These are phyloP conservation scores for Acronicta psi DNA, from an alignment of 2,888 invertebrate genomes.

Conservation along the genomic window DNA sequence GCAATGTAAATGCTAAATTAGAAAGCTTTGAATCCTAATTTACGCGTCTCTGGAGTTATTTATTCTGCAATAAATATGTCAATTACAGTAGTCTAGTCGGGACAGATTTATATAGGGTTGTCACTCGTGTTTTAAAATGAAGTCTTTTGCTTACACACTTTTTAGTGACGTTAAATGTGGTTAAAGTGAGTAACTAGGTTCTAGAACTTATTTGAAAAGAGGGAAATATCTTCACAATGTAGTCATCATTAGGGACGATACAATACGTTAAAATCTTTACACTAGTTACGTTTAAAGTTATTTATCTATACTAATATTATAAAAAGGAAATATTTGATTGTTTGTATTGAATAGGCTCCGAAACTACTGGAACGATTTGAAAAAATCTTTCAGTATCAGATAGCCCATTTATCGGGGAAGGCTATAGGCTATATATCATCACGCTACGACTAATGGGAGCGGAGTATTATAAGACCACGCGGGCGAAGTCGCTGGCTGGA, in stretches of 20 bases:
- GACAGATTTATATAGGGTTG: constrained; percentile 70
- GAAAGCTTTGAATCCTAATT: constrained; percentile 74
- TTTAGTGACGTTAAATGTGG: constrained; percentile 30
- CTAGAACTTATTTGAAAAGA: constrained; percentile 12
- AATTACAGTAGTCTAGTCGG: constrained; percentile 71
- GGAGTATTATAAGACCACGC: no score
- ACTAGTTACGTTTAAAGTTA: no score
- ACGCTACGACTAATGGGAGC: no score
- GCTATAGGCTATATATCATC: no score
- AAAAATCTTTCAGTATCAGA: no score
- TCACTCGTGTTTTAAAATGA: constrained; percentile 50
- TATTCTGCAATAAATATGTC: constrained; percentile 79
- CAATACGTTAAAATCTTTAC: no score
- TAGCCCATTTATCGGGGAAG: no score
- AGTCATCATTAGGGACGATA: not conserved
- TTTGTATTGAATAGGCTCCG: no score
- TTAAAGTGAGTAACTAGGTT: constrained; percentile 23
- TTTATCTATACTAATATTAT: no score
- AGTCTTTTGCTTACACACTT: constrained; percentile 36
- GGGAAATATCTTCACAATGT: not conserved
- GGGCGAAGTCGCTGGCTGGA: no score
- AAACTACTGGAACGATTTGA: no score
- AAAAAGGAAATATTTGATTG: no score
- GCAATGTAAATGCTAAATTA: constrained; percentile 66
- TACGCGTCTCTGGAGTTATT: constrained; percentile 73